Base-by-base conservation (phyloP, 2,888 invertebrate genomes). In the Lamproptera curius region DNA sequence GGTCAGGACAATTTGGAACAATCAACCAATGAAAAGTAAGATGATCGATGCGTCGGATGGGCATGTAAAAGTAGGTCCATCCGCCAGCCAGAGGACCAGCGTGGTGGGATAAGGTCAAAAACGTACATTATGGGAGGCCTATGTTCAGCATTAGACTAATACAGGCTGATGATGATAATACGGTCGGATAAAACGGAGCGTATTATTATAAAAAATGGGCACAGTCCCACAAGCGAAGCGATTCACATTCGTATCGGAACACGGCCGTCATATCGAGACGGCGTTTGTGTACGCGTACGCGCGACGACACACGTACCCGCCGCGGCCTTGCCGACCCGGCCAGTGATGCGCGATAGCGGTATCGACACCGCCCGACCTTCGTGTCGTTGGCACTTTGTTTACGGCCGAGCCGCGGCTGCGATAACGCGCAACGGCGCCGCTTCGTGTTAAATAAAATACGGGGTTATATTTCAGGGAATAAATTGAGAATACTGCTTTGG, bases 321-420 rank as follows among this genome's bases (percentile, higher is more conserved):
- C 59, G 69, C 80, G 86, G 85, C 86, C 86, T 86, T 86, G 86
- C 73, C 57, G 65, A 66, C 65, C 68, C 70, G 66, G 58, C 71
- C 73, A 84, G 84, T 82, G 85, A 55, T 80, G 84, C 56, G 71
- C 70, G 77, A 73, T 73, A 73, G 58, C 61, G 61, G 55, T 85
- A 84, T 86, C 85, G 86, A 86, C 80, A 79, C 65, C 57, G 54
- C 52, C 56, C 71, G 74, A 72, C 73, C 73, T 73, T 71, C 67
- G 74, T 83, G 86, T 86, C 86, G 84, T 82, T 86, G 84, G 81
- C 83, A 79, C 71, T 77, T 62, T 77, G 80, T 83, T 83, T 80
- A 84, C 77, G 59, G 57, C 55, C 9, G 52, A 51, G 56, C 71
- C 65, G 71, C 73, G 67, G 62, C 57, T 63, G 65, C 68, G 81